phyloP scores from a whole-genome alignment of 2,888 invertebrate genomes.

The Subacronicta megacephala region DNA sequence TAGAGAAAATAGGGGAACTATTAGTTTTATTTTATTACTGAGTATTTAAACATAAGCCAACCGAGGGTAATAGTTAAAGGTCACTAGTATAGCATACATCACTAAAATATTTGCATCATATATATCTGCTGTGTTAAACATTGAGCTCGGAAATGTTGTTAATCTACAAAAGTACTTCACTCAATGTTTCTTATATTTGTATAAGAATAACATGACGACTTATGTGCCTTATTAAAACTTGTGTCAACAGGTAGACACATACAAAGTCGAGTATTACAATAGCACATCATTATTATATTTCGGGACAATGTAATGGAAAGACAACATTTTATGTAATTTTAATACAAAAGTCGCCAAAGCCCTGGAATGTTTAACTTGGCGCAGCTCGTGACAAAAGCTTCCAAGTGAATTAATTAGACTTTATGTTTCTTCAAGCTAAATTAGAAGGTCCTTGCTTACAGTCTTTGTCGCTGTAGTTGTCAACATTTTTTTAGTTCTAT shows the following conservation, averaged over 20 bases:
- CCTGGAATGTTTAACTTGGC: slow-evolving; percentile 40
- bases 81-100: background rate
- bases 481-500: slow-evolving; percentile 24
- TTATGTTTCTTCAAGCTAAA: slow-evolving; percentile 44
- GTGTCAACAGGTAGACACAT: slow-evolving; percentile 31
- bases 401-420: slow-evolving; percentile 52
- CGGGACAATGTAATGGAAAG: slow-evolving; percentile 37
- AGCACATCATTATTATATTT: slow-evolving; percentile 13
- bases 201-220: too few relatives aligned
- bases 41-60: slow-evolving; percentile 17
- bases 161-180: too few relatives aligned
- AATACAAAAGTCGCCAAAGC: slow-evolving; percentile 47
- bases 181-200: too few relatives aligned
- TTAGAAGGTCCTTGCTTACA: slow-evolving; percentile 29
- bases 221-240: too few relatives aligned
- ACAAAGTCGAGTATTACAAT: slow-evolving; percentile 7
- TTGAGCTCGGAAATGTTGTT: background rate
- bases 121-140: background rate
- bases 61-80: slow-evolving; percentile 1
- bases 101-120: background rate
- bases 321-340: slow-evolving; percentile 55
- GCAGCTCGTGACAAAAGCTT: slow-evolving; percentile 41
- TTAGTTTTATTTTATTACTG: slow-evolving; percentile 37
- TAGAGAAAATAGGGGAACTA: slow-evolving; percentile 36
- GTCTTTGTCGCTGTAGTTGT: slow-evolving; percentile 12